phyloP scores from a whole-genome alignment of 1,140 invertebrate genomes.

The Drosophila guanche region DNA sequence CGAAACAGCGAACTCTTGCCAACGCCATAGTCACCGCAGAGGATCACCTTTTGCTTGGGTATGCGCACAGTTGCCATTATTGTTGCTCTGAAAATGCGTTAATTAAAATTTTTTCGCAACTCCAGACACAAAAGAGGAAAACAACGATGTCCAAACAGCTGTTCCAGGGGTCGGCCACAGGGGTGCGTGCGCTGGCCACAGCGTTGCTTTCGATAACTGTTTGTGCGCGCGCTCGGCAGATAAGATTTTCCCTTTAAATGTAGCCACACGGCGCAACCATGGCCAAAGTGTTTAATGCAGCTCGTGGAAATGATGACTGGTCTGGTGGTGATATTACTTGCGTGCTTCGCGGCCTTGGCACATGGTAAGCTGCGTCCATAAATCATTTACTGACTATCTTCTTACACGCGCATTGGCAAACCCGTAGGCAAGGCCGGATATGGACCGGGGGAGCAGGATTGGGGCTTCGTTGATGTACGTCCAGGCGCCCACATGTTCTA shows the following conservation, averaged over 20 bases:
- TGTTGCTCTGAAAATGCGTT: slow-evolving; percentile 15
- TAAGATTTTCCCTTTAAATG: slow-evolving; percentile 32
- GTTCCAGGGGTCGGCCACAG: slow-evolving; percentile 6
- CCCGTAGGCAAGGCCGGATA: slow-evolving; percentile 83
- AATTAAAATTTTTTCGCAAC: slow-evolving; percentile 62
- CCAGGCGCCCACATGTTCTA: slow-evolving; percentile 91
- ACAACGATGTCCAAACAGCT: slow-evolving; percentile 57
- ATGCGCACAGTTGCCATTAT: slow-evolving; percentile 91
- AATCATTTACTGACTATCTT: slow-evolving; percentile 11
- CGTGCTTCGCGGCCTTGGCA: slow-evolving; percentile 20
- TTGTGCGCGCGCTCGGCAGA: too few species aligned
- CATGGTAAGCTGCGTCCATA: slow-evolving; percentile 29
- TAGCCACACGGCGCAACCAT: not conserved
- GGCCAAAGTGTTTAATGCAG: slow-evolving; percentile 2
- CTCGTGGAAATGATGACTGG: slow-evolving; percentile 37
- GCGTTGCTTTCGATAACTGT: too few species aligned
- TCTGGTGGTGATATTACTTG: slow-evolving; percentile 33
- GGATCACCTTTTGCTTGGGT: slow-evolving; percentile 96
- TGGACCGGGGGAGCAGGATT: slow-evolving; percentile 87
- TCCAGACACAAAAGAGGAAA: slow-evolving; percentile 59
- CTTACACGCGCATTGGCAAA: not conserved
- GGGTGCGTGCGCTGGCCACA: too few species aligned
- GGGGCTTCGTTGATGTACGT: slow-evolving; percentile 88
- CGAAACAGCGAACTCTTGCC: slow-evolving; percentile 97
- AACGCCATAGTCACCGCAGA: slow-evolving; percentile 97